phyloP scores from a whole-genome alignment of 2,113 vertebrate species.

The mouse (Mus musculus) region DNA sequence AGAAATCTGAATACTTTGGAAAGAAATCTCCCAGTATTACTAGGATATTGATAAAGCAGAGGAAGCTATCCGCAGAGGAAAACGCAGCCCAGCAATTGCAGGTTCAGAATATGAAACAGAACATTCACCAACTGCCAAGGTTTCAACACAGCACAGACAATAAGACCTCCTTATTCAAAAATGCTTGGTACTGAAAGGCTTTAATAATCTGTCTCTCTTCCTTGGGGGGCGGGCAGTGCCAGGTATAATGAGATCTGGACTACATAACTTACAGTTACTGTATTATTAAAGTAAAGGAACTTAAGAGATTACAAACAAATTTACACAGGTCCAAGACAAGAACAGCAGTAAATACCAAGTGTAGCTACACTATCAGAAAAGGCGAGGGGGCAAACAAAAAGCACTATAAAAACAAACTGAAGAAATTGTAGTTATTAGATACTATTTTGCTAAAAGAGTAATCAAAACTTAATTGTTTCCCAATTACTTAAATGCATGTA shows the following conservation, averaged over 20 bases:
- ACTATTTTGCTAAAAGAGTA: constrained; percentile 62
- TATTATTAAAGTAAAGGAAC: background rate
- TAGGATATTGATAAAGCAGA: constrained; percentile 79
- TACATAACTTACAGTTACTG: too few relatives aligned
- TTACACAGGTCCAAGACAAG: background rate
- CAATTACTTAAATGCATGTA: background rate
- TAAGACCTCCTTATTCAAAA: constrained; percentile 82
- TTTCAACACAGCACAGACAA: constrained; percentile 79
- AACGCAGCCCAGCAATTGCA: constrained; percentile 83
- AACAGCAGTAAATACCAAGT: constrained; percentile 57
- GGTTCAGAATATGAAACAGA: constrained; percentile 83
- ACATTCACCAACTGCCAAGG: constrained; percentile 83
- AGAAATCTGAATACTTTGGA: constrained; percentile 71
- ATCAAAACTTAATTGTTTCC: constrained; percentile 32
- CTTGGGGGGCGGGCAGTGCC: background rate
- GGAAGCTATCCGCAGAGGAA: constrained; percentile 78
- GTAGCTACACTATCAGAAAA: constrained; percentile 25
- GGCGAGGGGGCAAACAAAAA: constrained; percentile 54
- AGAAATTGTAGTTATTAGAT: constrained; percentile 61
- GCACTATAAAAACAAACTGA: constrained; percentile 52
- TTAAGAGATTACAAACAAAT: constrained; percentile 56
- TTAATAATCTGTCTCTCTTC: constrained; percentile 71
- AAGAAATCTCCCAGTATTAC: constrained; percentile 79
- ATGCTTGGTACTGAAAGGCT: constrained; percentile 63
- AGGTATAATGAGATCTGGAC: constrained; percentile 65